phyloP scores from a whole-genome alignment of 2,888 invertebrate species.

The Mythimna loreyi region DNA sequence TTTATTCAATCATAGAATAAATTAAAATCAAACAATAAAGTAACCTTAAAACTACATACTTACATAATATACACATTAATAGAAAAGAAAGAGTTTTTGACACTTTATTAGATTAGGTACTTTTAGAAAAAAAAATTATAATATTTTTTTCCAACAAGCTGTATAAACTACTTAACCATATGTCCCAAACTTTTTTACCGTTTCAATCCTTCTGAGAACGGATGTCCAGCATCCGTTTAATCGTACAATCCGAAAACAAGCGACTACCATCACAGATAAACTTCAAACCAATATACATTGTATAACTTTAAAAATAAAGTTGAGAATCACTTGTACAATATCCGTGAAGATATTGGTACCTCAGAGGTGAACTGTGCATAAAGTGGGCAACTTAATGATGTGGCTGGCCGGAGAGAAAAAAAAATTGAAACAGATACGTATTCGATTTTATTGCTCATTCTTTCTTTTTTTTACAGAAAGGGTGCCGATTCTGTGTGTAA shows the following conservation, averaged over 20 bases:
- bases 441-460: constrained; percentile 54
- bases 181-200: constrained; percentile 71
- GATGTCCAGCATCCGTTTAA: constrained; percentile 86
- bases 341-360: constrained; percentile 58
- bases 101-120: too few relatives aligned
- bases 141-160: constrained; percentile 37
- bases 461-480: constrained; percentile 29
- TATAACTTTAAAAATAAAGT: constrained; percentile 9
- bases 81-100: too few relatives aligned
- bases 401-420: constrained; percentile 54
- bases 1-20: too few relatives aligned
- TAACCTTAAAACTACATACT: too few relatives aligned
- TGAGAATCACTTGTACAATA: constrained; percentile 30
- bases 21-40: too few relatives aligned
- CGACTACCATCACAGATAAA: constrained; percentile 57
- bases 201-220: constrained; percentile 88
- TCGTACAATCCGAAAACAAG: constrained; percentile 74
- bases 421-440: constrained; percentile 56
- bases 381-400: constrained; percentile 67
- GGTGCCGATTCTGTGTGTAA: constrained; percentile 33
- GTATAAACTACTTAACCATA: constrained; percentile 60
- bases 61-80: too few relatives aligned
- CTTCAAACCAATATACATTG: constrained; percentile 38
- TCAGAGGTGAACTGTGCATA: constrained; percentile 57
- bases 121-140: background rate